Evolutionary conservation across 2,797 vertebrate genomes (phyloP).

Genomic region (Pantherophis vulpinus): DNA sequence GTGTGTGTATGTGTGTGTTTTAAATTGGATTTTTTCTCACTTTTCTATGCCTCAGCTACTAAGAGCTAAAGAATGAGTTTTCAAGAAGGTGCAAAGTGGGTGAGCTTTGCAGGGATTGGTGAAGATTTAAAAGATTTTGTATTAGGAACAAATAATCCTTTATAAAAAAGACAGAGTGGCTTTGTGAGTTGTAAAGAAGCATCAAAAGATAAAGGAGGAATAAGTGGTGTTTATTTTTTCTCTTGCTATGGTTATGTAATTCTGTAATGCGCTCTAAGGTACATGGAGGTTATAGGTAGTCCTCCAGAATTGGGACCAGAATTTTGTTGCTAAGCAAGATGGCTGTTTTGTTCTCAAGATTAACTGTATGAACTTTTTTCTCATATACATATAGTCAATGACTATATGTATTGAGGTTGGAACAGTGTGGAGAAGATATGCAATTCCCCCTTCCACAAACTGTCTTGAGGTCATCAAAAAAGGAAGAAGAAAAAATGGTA

Average conservation of each 20-base stretch:
- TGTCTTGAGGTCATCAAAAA: background rate
- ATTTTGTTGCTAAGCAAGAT: background rate
- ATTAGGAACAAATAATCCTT: constrained; percentile 17
- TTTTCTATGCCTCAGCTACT: background rate
- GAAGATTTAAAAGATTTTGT: constrained; percentile 20
- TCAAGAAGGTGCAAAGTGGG: background rate
- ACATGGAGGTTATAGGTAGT: background rate
- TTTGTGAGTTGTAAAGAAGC: constrained; percentile 13
- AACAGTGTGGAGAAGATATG: background rate
- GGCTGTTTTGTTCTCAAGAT: background rate
- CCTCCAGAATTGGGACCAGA: background rate
- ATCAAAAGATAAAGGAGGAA: background rate
- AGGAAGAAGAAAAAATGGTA: background rate
- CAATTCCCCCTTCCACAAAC: background rate
- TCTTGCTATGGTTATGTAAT: background rate
- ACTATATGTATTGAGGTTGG: background rate
- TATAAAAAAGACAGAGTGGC: constrained; percentile 26
- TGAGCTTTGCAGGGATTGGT: background rate
- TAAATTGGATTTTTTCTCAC: background rate
- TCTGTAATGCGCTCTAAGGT: background rate
- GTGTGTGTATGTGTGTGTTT: background rate
- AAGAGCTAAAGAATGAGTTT: background rate
- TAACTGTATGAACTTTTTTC: background rate
- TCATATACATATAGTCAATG: background rate
- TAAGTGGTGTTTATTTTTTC: background rate